phyloP scores from a whole-genome alignment of 2,797 vertebrate species.

The Scomberomorus guttatus region DNA sequence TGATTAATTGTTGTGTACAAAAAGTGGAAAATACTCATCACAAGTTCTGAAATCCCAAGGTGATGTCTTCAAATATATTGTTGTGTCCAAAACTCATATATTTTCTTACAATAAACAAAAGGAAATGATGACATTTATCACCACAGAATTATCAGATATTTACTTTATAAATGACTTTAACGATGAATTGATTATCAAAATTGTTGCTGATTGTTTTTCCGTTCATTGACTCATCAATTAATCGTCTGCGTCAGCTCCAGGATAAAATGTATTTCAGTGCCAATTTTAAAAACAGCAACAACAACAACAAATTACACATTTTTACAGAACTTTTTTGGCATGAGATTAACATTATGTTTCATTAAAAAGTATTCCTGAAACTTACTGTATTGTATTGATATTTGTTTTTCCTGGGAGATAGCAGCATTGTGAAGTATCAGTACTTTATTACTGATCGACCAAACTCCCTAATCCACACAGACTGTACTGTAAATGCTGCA shows the following conservation, averaged over 20 bases:
- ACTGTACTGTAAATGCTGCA: neutral
- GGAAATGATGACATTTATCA: too few relatives aligned
- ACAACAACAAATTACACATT: too few relatives aligned
- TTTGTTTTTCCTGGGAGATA: neutral
- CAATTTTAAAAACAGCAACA: too few relatives aligned
- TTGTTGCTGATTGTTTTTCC: too few relatives aligned
- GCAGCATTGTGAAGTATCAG: neutral
- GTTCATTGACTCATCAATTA: too few relatives aligned
- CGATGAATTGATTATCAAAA: too few relatives aligned
- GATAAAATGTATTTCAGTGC: too few relatives aligned
- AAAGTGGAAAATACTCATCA: neutral
- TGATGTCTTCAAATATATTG: neutral
- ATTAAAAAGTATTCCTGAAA: neutral
- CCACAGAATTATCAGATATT: too few relatives aligned
- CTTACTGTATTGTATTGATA: neutral
- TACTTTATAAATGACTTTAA: too few relatives aligned
- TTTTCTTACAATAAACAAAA: too few relatives aligned
- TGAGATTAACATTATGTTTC: neutral
- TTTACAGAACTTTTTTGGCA: neutral
- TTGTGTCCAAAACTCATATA: neutral
- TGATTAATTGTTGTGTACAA: too few relatives aligned
- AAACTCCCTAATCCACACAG: neutral
- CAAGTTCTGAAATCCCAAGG: neutral
- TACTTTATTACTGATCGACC: neutral
- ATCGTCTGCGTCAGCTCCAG: neutral